Evolutionary conservation across 1,140 invertebrate species (phyloP), one percentile per base, ranked within the genome.

Genomic region (Magallana angulata): DNA sequence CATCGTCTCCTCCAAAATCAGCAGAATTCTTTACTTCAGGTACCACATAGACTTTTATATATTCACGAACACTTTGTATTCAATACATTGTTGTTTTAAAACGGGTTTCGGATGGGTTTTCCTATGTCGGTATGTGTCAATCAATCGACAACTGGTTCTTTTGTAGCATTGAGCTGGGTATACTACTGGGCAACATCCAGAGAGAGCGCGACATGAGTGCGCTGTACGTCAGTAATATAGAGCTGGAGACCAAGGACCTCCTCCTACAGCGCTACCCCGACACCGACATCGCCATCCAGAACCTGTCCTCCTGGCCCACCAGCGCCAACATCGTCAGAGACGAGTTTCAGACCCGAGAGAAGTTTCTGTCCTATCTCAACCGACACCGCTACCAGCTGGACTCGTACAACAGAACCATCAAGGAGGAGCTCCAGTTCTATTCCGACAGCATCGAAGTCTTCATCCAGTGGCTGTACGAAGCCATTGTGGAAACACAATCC

Each of bases 181-280:
- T 83, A 7, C 62, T 92, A 18, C 80, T 92, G 4, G 87, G 91
- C 62, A 88, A 76, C 57, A 85, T 92, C 18, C 91, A 92, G 76
- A 84, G 86, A 81, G 91, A 92, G 60, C 86, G 91, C 5, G 91
- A 92, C 80, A 88, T 91, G 84, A 92, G 90, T 30, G 89, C 91
- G 5, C 64, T 92, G 11, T 92, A 92, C 64, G 82, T 91, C 9
- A 90, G 88, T 82, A 89, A 86, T 36, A 88, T 90, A 36, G 86
- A 86, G 24, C 87, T 88, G 16, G 87, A 89, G 62, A 89, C 91
- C 2, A 92, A 91, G 68, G 64, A 86, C 57, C 84, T 88, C 16
- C 87, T 92, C 8, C 81, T 92, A 11, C 76, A 89, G 76, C 68
- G 89, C 14, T 92, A 92, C 87, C 85, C 88, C 7, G 88, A 89